Evolutionary conservation across 2,888 invertebrate genomes (phyloP).

Genomic region (Ctenicera cuprea): DNA sequence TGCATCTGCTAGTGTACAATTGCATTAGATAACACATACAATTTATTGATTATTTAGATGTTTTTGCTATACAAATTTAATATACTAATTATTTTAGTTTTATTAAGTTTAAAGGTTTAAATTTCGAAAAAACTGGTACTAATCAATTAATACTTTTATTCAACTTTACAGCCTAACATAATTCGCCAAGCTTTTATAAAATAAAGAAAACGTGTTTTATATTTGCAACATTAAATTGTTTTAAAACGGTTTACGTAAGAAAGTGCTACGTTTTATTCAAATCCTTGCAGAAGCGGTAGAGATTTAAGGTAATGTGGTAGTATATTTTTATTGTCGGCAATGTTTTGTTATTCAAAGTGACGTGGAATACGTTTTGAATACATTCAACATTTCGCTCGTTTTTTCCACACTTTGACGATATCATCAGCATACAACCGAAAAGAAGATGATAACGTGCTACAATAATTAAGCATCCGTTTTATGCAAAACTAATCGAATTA

Average conservation of each 20-base stretch:
- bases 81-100: no score
- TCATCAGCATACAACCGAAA: neutral
- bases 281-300: constrained; percentile 39
- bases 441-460: neutral
- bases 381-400: constrained; percentile 43
- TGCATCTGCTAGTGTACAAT: no score
- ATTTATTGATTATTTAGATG: neutral
- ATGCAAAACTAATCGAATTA: constrained; percentile 43
- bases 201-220: neutral
- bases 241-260: constrained; percentile 18
- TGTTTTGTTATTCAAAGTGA: constrained; percentile 60
- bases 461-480: constrained; percentile 30
- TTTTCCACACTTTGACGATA: neutral
- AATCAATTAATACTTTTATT: no score
- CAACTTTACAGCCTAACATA: no score
- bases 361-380: constrained; percentile 55
- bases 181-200: no score
- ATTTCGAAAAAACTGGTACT: no score
- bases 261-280: constrained; percentile 40
- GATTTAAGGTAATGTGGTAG: constrained; percentile 55
- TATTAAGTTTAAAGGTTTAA: no score
- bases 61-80: no score
- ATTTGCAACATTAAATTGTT: constrained; percentile 15
- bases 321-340: constrained; percentile 60
- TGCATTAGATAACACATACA: no score